phyloP scores from a whole-genome alignment of 64 coral and sea anemone species.

The Pocillopora verrucosa region DNA sequence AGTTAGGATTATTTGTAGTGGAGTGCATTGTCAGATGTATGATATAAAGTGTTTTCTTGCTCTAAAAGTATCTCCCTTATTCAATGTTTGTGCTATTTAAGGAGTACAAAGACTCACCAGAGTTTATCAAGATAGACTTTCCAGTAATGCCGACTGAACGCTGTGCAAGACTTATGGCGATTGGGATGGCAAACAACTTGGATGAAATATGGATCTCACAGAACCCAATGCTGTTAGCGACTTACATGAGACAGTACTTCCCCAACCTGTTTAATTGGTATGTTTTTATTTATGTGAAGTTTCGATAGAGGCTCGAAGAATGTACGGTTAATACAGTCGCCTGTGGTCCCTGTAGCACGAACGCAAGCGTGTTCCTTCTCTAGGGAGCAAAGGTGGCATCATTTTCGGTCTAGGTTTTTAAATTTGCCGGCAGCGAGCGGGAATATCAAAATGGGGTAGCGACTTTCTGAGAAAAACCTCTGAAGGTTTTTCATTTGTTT shows the following conservation, averaged over 20 bases:
- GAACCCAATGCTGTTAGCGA: neutral
- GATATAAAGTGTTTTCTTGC: neutral
- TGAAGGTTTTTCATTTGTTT: no score
- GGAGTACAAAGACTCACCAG: neutral
- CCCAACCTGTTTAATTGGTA: slow-evolving; percentile 12
- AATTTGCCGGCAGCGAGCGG: no score
- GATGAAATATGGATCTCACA: slow-evolving; percentile 65
- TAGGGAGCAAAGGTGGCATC: no score
- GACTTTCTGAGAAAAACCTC: no score
- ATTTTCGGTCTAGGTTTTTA: no score
- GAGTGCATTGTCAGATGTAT: neutral
- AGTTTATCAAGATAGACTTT: neutral
- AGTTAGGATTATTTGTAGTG: no score
- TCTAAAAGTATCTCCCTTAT: neutral
- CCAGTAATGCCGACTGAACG: slow-evolving; percentile 35
- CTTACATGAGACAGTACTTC: slow-evolving; percentile 54
- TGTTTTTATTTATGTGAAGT: no score
- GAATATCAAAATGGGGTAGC: no score
- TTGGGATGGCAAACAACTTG: slow-evolving; percentile 64
- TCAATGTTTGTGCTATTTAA: neutral
- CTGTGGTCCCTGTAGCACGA: no score
- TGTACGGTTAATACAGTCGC: no score
- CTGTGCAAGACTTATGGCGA: slow-evolving; percentile 60
- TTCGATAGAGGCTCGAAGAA: no score
- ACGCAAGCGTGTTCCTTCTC: no score